Base-by-base conservation (phyloP, 2,113 vertebrate genomes). In the Phyllopteryx taeniolatus region DNA sequence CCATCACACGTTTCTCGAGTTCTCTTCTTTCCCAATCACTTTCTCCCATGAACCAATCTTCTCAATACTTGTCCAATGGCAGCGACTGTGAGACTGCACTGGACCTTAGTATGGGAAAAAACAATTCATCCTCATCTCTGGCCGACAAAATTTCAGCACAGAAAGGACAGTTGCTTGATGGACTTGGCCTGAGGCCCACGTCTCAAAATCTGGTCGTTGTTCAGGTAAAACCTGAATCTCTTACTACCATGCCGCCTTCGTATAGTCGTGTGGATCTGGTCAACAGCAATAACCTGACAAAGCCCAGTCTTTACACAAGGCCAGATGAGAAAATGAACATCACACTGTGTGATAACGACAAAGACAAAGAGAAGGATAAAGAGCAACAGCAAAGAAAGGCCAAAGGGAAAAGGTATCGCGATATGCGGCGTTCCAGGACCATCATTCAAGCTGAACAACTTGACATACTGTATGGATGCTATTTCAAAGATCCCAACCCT, bases 401-500 rank as follows among this genome's bases (percentile, higher is more conserved):
- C 22, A 93, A 92, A 87, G 88, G 86, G 65, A 89, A 88, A 53
- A 70, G 91, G 19, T 93, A 91, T 68, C 86, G 88, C 22, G 92
- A 94, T 68, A 94, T 93, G 92, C 82, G 92, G 43, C 94, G 95
- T 49, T 93, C 96, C 15, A 92, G 95, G 20, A 97, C 96, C 68
- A 96, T 96, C 73, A 96, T 96, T 81, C 91, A 96, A 79, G 94
- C 95, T 0, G 95, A 97, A 71, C 96, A 97, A 79, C 91, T 97
- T n/a, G 95, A 96, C 81, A 92, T 96, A 67, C 89, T 97, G 20
- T 95, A 95, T 64, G 95, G 95, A 42, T 96, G 95, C 92, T 97
- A 97, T 74, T 94, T 96, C 84, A 95, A 94, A 90, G 95, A 97
- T 72, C 94, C 96, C 17, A 97, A 96, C 79, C 96, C 95, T 0